Base-by-base conservation (phyloP, 2,888 invertebrate genomes). In the Heliconius ethilla region DNA sequence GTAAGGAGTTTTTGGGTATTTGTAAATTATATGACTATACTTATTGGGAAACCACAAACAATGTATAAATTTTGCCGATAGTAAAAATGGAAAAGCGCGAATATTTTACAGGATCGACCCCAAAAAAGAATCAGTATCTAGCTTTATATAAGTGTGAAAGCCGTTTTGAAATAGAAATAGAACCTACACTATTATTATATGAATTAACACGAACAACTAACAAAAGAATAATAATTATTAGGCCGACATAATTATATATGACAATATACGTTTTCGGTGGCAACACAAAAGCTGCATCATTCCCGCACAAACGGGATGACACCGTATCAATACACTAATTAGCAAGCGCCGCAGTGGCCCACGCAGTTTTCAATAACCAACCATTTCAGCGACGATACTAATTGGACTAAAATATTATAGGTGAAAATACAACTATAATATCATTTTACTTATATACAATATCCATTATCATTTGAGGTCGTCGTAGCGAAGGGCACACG, bases 251-350 rank as follows among this genome's bases (percentile, higher is more conserved):
- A 77, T 75, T 75, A 74, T 74, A 37, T 74, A 18, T 63, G 62
- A 63, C 70, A 62, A 74, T 79, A 33, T 70, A 77, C 74, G 63
- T 76, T 76, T 78, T 76, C 76, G 79, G 62, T 75, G 40, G 40
- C 63, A 40, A 73, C 40, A 81, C 80, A 79, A 78, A 76, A 78
- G 79, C 79, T 72, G 33, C 55, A 55, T 66, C 33, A 63, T 45
- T 37, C 66, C 22, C 40, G 33, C 75, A 74, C 67, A 79, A 82
- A 81, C 76, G 73, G 75, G 79, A 81, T 80, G 80, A 70, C 78
- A 75, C 75, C 77, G 74, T 76, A 77, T 86, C 87, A 88, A 88
- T 87, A 86, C 86, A 82, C 86, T 87, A 87, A 88, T 88, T 87
- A 87, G 87, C 87, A 85, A 78, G 75, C 81, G 80, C 78, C 81